These are phyloP conservation scores for Matsumurasca onukii DNA, from an alignment of 1,140 invertebrate genomes.

Conservation along the genomic window DNA sequence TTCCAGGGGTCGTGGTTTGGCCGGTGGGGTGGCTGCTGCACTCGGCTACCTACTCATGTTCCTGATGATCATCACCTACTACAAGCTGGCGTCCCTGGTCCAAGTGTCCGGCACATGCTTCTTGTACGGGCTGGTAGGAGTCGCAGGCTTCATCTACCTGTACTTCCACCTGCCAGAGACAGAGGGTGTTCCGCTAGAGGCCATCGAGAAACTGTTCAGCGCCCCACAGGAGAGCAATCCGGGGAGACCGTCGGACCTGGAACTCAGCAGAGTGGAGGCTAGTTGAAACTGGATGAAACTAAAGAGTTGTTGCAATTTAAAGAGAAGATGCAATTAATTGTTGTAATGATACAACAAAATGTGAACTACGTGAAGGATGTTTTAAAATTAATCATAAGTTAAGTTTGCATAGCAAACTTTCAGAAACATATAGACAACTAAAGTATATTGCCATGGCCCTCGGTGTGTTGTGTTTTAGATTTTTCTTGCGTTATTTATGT, in stretches of 20 bases:
- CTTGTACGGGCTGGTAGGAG: constrained; percentile 36
- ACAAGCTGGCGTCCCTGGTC: constrained; percentile 33
- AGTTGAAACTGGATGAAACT: not conserved
- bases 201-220: not conserved
- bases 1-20: constrained; percentile 38
- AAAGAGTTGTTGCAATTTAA: not conserved
- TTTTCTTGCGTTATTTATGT: too few species aligned
- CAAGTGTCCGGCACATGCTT: constrained; percentile 37
- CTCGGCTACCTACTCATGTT: constrained; percentile 39
- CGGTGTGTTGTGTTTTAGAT: too few species aligned
- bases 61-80: constrained; percentile 38
- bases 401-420: too few species aligned
- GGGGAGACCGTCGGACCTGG: not conserved
- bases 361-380: too few species aligned
- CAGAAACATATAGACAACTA: too few species aligned
- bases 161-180: constrained; percentile 42
- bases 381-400: too few species aligned
- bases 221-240: too few species aligned
- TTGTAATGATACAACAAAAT: too few species aligned
- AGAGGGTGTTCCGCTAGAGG: constrained; percentile 40
- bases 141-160: constrained; percentile 38
- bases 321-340: not conserved
- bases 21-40: constrained; percentile 39
- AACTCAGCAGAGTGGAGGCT: too few species aligned
- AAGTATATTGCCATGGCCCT: too few species aligned